Percentiles rank a stretch among this genome's conserved stretches.
phyloP scores from a whole-genome alignment of 2,113 vertebrate species.

The Rostratula benghalensis region DNA sequence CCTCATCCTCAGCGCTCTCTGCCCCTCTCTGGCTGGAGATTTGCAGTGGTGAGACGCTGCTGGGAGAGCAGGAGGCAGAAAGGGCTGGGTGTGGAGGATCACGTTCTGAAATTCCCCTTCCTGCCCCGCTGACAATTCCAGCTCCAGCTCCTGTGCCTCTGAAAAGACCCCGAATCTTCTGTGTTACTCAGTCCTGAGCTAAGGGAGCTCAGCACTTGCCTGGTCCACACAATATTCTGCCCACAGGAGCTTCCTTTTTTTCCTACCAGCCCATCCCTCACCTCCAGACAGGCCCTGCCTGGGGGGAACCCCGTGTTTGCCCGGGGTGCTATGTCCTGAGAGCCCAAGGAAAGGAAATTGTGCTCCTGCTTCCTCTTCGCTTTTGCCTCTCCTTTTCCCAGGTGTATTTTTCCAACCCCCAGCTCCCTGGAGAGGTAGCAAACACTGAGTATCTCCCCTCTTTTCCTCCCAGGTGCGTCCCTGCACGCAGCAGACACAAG shows the following conservation, averaged over 20 bases:
- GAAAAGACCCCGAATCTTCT: fast-evolving
- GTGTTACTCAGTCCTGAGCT: background rate
- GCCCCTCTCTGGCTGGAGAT: background rate
- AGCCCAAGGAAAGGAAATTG: background rate
- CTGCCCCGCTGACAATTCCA: too few species aligned
- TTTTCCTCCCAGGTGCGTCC: background rate
- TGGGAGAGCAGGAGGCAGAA: too few species aligned
- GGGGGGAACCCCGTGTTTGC: background rate
- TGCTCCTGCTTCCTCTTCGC: background rate
- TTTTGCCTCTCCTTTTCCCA: background rate
- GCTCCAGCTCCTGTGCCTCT: background rate
- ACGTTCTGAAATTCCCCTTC: background rate
- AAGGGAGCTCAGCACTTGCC: background rate
- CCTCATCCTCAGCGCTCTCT: background rate
- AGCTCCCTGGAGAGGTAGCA: background rate
- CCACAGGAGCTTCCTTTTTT: background rate
- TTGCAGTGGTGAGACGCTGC: background rate
- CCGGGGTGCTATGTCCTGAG: fast-evolving
- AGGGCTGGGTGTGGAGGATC: background rate
- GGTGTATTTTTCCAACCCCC: background rate
- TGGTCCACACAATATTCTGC: background rate
- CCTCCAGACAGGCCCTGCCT: too few species aligned
- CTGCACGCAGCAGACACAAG: background rate
- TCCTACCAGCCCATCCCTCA: background rate
- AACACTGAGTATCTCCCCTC: background rate